Evolutionary conservation across 2,113 vertebrate genomes (phyloP).

Genomic region (Macquaria australasica): DNA sequence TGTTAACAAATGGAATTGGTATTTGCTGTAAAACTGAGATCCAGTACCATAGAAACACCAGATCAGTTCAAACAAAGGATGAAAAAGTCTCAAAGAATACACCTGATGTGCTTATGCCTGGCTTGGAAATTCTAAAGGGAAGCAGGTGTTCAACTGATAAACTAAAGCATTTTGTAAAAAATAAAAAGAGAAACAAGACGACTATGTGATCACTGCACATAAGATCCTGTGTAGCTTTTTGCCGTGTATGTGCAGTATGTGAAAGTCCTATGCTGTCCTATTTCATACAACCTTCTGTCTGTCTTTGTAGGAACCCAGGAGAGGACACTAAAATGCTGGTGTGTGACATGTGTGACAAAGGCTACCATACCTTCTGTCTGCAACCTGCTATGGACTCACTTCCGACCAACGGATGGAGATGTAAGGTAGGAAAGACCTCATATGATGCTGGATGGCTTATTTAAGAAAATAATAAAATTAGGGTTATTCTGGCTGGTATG

Average conservation of each 20-base stretch:
- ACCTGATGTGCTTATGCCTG: neutral
- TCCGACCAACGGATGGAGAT: conserved; percentile 98
- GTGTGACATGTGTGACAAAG: conserved; percentile 99
- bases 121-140: neutral
- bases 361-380: conserved; percentile 99
- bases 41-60: neutral
- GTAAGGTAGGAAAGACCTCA: conserved; percentile 89
- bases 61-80: neutral
- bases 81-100: neutral
- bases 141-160: neutral
- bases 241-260: neutral
- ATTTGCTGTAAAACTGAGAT: neutral
- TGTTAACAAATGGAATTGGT: neutral
- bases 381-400: conserved; percentile 96
- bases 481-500: neutral
- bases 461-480: neutral
- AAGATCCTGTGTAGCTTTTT: neutral
- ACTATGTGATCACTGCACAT: neutral
- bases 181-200: neutral
- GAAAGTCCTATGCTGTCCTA: neutral
- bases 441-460: neutral
- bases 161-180: neutral
- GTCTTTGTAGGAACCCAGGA: conserved; percentile 91
- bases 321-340: conserved; percentile 99
- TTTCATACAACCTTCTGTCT: neutral